Evolutionary conservation across 2,797 vertebrate species (phyloP).

Genomic region (Cirrhinus molitorella): DNA sequence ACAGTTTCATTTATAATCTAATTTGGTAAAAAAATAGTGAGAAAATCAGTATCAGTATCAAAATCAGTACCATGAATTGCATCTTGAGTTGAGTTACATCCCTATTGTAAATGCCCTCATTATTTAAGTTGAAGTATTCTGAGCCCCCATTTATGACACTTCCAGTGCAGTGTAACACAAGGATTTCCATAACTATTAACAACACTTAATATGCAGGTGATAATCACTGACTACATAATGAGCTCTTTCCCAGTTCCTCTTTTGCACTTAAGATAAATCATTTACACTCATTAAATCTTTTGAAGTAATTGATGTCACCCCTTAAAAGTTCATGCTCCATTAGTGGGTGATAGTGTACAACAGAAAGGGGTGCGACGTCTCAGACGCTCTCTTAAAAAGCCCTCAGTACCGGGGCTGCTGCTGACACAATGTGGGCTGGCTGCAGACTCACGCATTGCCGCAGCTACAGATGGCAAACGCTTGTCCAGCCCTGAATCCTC

Average conservation of each 20-base stretch:
- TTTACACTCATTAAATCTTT: slow-evolving; percentile 57
- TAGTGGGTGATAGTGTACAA: slow-evolving; percentile 57
- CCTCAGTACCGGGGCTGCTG: slow-evolving; percentile 59
- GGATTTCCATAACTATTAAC: slow-evolving; percentile 49
- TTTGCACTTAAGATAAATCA: slow-evolving; percentile 58
- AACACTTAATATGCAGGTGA: slow-evolving; percentile 53
- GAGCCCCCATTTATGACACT: slow-evolving; percentile 15
- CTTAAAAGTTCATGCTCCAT: slow-evolving; percentile 54
- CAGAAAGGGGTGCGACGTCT: slow-evolving; percentile 50
- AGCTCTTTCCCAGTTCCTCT: slow-evolving; percentile 47
- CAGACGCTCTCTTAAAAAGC: slow-evolving; percentile 39
- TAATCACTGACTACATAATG: slow-evolving; percentile 54
- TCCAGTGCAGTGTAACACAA: slow-evolving; percentile 23
- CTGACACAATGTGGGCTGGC: slow-evolving; percentile 70
- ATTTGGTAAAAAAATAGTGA: no score
- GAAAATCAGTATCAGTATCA: no score
- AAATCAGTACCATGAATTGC: no score
- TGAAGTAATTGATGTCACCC: slow-evolving; percentile 56
- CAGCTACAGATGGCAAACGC: slow-evolving; percentile 79
- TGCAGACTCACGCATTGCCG: slow-evolving; percentile 68
- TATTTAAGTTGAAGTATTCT: slow-evolving; percentile 18
- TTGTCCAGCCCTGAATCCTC: slow-evolving; percentile 76
- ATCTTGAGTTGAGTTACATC: no score
- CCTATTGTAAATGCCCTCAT: neutral
- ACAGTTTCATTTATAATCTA: no score